Base-by-base conservation (phyloP, 2,888 invertebrate genomes). In the Trichopria drosophilae region DNA sequence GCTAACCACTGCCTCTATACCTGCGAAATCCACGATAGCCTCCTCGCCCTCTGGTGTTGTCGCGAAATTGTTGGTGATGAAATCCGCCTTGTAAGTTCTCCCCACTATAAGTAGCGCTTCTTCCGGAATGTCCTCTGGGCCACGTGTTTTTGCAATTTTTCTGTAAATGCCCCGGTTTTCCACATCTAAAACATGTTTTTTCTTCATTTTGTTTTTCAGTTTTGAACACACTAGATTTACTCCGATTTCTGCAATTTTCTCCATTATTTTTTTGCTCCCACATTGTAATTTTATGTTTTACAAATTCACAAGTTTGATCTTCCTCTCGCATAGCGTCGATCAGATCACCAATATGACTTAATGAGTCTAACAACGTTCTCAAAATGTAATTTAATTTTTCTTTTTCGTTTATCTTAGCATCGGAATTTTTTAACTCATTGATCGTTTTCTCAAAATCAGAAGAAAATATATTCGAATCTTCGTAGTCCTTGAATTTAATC, bases 351-450 rank as follows among this genome's bases (percentile, higher is more conserved):
- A 64, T 53, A 47, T 63, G 51, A 49, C 59, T 60, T 4, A 57
- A 59, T 22, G 53, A 56, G 26, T 44, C 50, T 23, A 65, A 62
- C 16, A 64, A 42, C 22, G 57, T 49, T 20, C 48, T 59, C 6
- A 66, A 31, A 59, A 64, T 59, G 31, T 65, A 64, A 36, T 54
- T 59, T 18, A 62, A 29, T 54, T 62, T 60, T 23, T 64, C 60
- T 35, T 59, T 29, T 46, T 60, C 59, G 10, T 37, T 48, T 9
- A 62, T 52, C 26, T 26, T 49, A 20, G 57, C 61, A 19, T 60
- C 62, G 5, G 61, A 58, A 40, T 18, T 41, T 53, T 60, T 62
- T 3, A 63, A 42, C 15, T 61, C 58, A 34, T 60, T 63, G 9
- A 51, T 44, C 20, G 39, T 9, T 44, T 58, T 61, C n/a, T n/a